Percentiles rank a stretch among this genome's conserved stretches.
Conservation (phyloP, 2,888 invertebrate genomes). For the Caenorhabditis parvicauda region DNA sequence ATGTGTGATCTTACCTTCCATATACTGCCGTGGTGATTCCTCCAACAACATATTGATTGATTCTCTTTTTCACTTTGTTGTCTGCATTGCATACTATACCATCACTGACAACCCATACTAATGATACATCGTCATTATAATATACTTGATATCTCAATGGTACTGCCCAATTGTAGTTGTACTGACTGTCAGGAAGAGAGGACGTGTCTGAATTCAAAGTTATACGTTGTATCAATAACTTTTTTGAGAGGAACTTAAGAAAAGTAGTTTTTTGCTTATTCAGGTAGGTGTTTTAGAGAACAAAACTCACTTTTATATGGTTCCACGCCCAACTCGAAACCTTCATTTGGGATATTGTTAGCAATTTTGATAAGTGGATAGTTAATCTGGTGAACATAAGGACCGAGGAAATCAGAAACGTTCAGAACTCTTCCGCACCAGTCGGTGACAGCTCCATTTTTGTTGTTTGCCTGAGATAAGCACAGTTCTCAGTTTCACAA, state of each 20-base stretch:
- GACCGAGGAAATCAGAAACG: conserved; percentile 27
- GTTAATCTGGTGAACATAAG: conserved; percentile 30
- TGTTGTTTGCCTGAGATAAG: too few relatives aligned
- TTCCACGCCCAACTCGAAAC: conserved; percentile 13
- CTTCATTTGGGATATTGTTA: conserved; percentile 8
- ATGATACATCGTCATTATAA: too few relatives aligned
- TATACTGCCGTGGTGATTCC: conserved; percentile 19
- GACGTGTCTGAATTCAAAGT: background rate
- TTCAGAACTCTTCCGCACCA: conserved; percentile 29
- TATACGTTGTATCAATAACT: background rate
- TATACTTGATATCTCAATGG: conserved; percentile 5
- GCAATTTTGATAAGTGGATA: conserved; percentile 27
- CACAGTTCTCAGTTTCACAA: too few relatives aligned
- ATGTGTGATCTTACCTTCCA: conserved; percentile 11
- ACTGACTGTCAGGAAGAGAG: conserved; percentile 10
- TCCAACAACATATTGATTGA: conserved; percentile 12
- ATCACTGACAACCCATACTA: too few relatives aligned
- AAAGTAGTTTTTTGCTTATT: background rate
- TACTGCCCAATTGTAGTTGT: conserved; percentile 29
- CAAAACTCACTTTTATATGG: conserved; percentile 11
- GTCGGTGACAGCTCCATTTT: conserved; percentile 11
- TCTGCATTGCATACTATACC: background rate
- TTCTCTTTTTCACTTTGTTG: conserved; percentile 13
- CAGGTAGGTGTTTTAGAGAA: background rate
- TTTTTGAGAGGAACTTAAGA: too few relatives aligned